These are phyloP conservation scores for Petrocephalus zakoni DNA, from an alignment of 2,113 vertebrate genomes.

Conservation along the genomic window DNA sequence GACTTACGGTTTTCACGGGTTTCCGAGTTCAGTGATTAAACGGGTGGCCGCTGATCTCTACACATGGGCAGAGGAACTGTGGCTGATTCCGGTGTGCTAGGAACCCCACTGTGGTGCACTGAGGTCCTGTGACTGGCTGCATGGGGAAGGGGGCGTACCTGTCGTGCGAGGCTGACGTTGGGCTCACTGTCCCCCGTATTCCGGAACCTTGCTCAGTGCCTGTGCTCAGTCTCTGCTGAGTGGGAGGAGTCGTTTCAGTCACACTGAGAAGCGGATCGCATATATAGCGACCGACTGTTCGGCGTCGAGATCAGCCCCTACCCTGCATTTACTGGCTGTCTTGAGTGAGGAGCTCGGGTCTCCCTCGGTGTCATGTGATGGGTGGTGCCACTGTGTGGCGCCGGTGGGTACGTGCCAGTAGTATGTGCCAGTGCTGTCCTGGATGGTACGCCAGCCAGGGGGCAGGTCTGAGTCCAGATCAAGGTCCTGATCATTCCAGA, in stretches of 20 bases:
- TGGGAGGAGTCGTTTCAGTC: background rate
- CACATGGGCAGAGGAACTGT: background rate
- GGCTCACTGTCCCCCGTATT: conserved; percentile 32
- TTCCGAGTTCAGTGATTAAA: background rate
- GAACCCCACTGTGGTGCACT: background rate
- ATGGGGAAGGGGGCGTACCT: conserved; percentile 20
- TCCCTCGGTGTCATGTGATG: conserved; percentile 46
- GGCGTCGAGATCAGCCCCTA: background rate
- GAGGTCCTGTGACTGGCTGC: background rate
- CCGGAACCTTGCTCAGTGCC: background rate
- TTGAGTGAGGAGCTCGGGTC: conserved; percentile 35
- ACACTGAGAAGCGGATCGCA: background rate
- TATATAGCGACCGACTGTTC: background rate
- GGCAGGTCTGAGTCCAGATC: conserved; percentile 82
- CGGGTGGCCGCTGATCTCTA: background rate
- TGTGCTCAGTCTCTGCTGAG: conserved; percentile 21
- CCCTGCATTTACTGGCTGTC: conserved; percentile 26
- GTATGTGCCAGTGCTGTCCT: conserved; percentile 85
- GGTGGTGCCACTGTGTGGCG: conserved; percentile 91
- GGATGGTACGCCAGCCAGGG: conserved; percentile 87
- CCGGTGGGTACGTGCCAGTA: conserved; percentile 94
- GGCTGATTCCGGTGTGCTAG: background rate
- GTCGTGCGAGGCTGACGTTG: conserved; percentile 31
- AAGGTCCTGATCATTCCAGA: conserved; percentile 89
- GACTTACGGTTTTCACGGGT: background rate